Conservation (phyloP, 2,888 invertebrate species). For the Dione juno region DNA sequence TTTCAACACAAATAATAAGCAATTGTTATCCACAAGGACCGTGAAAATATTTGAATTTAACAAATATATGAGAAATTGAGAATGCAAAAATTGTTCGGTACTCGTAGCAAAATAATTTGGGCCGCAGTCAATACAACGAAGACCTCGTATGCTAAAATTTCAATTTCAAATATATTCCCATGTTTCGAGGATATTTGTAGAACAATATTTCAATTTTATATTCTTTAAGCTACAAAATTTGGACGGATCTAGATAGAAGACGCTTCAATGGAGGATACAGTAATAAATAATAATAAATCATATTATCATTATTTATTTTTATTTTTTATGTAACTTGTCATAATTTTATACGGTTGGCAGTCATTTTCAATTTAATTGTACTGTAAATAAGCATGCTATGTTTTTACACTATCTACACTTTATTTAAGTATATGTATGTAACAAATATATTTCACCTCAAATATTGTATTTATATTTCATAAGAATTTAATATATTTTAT, state of each 20-base stretch:
- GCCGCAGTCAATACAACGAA: neutral
- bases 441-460: no score
- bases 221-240: conserved; percentile 1
- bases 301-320: no score
- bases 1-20: neutral
- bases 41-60: neutral
- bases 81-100: conserved; percentile 10
- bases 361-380: no score
- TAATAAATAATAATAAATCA: no score
- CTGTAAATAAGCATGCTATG: no score
- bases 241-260: conserved; percentile 7
- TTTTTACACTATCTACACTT: no score
- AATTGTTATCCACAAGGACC: neutral
- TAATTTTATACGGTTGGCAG: no score
- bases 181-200: conserved; percentile 9
- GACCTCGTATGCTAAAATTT: conserved; percentile 22
- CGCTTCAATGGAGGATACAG: neutral
- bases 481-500: no score
- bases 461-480: no score
- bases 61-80: conserved; percentile 4
- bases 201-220: conserved; percentile 10
- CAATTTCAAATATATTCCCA: conserved; percentile 23
- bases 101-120: conserved; percentile 16
- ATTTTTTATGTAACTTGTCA: no score
- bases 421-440: no score